Evolutionary conservation across 2,888 invertebrate species (phyloP).

Genomic region (Eupithecia subfuscata): DNA sequence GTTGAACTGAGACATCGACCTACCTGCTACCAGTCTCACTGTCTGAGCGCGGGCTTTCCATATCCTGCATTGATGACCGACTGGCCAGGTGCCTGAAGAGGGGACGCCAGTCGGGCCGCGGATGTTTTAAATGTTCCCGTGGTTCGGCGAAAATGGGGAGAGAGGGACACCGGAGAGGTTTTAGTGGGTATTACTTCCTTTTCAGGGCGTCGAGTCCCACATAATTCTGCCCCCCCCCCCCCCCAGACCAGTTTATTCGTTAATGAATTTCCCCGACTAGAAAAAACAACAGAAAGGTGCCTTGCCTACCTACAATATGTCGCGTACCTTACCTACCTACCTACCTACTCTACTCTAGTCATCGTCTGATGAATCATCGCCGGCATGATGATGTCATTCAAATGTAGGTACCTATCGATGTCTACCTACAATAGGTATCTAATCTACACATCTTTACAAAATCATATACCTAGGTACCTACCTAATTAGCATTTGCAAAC

Average conservation of each 20-base stretch:
- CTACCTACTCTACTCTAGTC: slow-evolving; percentile 20
- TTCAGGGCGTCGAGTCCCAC: no score
- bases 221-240: no score
- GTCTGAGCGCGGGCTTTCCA: background rate
- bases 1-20: background rate
- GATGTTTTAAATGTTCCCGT: no score
- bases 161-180: no score
- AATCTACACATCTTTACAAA: background rate
- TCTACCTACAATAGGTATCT: background rate
- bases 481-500: background rate
- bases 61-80: background rate
- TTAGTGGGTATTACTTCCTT: no score
- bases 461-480: background rate
- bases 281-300: no score
- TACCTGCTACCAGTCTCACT: background rate
- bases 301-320: no score
- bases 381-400: background rate
- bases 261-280: no score
- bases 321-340: background rate
- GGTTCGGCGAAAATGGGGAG: no score
- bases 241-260: no score
- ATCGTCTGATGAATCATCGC: slow-evolving; percentile 39
- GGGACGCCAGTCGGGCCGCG: no score
- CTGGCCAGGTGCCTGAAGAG: background rate
- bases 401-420: no score